Evolutionary conservation across 2,113 vertebrate genomes (phyloP).

Genomic region (Ibidorhyncha struthersii): DNA sequence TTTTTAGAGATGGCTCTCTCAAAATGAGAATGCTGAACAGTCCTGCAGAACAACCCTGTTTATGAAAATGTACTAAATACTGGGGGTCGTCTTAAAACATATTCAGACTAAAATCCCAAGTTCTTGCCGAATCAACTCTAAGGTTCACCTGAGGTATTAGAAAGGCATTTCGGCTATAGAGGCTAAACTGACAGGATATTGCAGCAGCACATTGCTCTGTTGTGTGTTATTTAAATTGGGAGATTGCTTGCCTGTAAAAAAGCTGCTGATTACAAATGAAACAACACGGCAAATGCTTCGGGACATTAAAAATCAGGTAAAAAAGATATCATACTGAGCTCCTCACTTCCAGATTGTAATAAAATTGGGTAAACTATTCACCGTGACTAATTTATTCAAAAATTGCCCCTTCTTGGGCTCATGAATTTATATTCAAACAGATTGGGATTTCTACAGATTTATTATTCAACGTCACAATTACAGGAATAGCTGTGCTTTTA

Average conservation of each 20-base stretch:
- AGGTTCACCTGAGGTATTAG: neutral
- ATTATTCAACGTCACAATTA: slow-evolving; percentile 10
- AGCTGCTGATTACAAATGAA: neutral
- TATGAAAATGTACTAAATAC: neutral
- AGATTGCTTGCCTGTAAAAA: neutral
- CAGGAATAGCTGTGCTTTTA: neutral
- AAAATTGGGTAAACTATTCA: slow-evolving; percentile 39
- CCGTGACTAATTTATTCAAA: slow-evolving; percentile 30
- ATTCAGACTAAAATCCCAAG: neutral
- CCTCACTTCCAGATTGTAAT: neutral
- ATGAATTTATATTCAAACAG: slow-evolving; percentile 36
- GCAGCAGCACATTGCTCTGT: neutral
- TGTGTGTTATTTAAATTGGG: neutral
- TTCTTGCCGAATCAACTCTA: neutral
- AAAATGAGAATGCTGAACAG: neutral
- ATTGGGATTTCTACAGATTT: slow-evolving; percentile 9
- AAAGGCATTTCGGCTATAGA: neutral
- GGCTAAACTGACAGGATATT: neutral
- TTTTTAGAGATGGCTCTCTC: neutral
- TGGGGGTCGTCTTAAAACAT: neutral
- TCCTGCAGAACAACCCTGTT: neutral
- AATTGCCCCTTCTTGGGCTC: neutral
- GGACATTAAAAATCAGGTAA: slow-evolving; percentile 28
- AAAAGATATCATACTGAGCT: neutral
- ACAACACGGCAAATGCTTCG: neutral